Conservation (phyloP, 1,140 invertebrate genomes). For the Drosophila melanogaster region Release_6_plus_ISO1_MT NT_033777.3:9160501-9161000, state of each 20-base stretch:
- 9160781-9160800: not conserved
- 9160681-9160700: conserved; percentile 77
- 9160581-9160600: conserved; percentile 37
- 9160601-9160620: conserved; percentile 44
- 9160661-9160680: conserved; percentile 66
- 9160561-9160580: conserved; percentile 82
- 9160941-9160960: not conserved
- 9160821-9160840: conserved; percentile 22
- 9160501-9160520: not conserved
- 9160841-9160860: conserved; percentile 7
- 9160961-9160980: not conserved
- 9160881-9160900: not conserved
- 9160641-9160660: conserved; percentile 61
- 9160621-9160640: conserved; percentile 38
- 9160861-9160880: conserved; percentile 21
- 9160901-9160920: not conserved
- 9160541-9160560: conserved; percentile 78
- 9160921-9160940: not conserved
- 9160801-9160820: conserved; percentile 1
- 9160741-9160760: not conserved
- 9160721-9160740: not conserved
- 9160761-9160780: not conserved
- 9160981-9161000: too few species aligned
- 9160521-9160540: conserved; percentile 57
- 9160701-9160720: conserved; percentile 47